Evolutionary conservation across 1,140 invertebrate genomes (phyloP).

Genomic region (Drosophila ogumai): DNA sequence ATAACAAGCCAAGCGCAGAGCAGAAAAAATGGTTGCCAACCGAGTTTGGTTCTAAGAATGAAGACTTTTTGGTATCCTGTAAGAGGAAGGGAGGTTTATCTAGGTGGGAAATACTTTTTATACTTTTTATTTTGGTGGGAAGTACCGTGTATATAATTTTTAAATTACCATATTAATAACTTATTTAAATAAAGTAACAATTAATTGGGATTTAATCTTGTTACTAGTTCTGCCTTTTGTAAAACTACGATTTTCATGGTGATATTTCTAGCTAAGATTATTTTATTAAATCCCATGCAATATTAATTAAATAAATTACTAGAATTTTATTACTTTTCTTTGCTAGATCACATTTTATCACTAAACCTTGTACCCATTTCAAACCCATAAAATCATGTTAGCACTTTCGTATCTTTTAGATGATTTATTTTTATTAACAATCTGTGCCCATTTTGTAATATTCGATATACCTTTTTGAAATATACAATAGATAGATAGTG

Average conservation of each 20-base stretch:
- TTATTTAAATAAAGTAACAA: too few species aligned
- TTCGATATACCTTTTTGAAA: constrained; percentile 20
- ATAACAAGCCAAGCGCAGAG: constrained; percentile 72
- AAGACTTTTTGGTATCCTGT: constrained; percentile 29
- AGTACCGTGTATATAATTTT: too few species aligned
- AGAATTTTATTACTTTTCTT: neutral
- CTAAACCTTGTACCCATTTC: neutral
- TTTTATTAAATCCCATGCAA: too few species aligned
- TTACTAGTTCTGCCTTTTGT: neutral
- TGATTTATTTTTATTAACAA: neutral
- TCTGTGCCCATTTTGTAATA: neutral
- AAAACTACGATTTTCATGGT: accelerated
- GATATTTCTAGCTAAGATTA: too few species aligned
- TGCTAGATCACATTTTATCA: neutral
- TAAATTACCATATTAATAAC: too few species aligned
- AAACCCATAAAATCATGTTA: neutral
- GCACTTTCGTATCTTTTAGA: accelerated
- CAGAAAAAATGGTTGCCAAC: constrained; percentile 44
- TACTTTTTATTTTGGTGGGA: too few species aligned
- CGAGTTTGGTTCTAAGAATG: too few species aligned
- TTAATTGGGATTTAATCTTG: too few species aligned
- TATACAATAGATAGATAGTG: constrained; percentile 32
- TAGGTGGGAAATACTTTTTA: neutral
- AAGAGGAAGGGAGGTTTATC: neutral
- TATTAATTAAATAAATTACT: neutral